These are phyloP conservation scores for Haemorhous mexicanus DNA, from an alignment of 2,113 vertebrate genomes.

Conservation along the genomic window DNA sequence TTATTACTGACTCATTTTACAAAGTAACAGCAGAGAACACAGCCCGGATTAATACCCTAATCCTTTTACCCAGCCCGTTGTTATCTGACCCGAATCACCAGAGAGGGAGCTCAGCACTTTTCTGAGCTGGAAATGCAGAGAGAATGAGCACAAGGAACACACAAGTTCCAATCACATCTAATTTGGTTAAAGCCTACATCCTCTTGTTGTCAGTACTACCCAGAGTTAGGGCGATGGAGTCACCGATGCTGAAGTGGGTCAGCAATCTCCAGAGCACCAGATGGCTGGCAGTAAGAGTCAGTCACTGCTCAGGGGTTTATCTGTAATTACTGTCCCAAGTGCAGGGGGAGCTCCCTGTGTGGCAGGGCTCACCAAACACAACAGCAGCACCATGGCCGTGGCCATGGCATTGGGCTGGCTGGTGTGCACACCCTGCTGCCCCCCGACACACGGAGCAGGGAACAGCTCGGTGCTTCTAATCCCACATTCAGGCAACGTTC, in stretches of 20 bases:
- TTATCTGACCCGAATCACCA: background rate
- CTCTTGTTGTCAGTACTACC: background rate
- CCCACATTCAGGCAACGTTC: background rate
- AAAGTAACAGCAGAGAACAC: background rate
- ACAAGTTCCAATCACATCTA: background rate
- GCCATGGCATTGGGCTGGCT: accelerated
- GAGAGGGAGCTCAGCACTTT: background rate
- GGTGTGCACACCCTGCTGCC: background rate
- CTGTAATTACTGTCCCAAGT: background rate
- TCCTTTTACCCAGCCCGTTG: background rate
- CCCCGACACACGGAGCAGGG: background rate
- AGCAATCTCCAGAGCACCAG: background rate
- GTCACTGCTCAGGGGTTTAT: background rate
- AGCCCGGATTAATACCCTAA: background rate
- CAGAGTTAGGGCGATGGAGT: accelerated
- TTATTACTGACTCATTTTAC: background rate
- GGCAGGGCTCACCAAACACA: background rate
- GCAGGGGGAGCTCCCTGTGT: accelerated
- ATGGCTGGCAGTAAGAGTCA: background rate
- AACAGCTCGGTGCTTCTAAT: background rate
- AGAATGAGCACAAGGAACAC: background rate
- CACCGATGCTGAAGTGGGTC: background rate
- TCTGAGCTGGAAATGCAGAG: background rate
- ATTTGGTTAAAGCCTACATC: background rate
- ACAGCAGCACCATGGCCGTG: accelerated